Conservation (phyloP, 2,888 invertebrate species). For the Noctuana brunneofusca region DNA sequence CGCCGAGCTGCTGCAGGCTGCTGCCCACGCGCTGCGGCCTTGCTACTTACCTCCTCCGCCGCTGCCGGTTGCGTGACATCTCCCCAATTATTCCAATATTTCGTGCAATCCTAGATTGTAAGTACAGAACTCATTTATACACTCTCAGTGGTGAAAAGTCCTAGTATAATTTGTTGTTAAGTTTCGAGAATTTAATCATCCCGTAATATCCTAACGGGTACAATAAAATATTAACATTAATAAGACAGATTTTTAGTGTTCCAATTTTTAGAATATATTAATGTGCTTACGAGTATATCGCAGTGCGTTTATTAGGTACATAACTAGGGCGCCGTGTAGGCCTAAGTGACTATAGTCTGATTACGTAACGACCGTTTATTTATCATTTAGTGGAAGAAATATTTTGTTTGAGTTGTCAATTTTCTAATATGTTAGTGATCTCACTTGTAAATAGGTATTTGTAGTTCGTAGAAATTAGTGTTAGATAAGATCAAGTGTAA, state of each 20-base stretch:
- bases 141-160: slow-evolving; percentile 37
- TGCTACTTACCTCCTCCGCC: slow-evolving; percentile 76
- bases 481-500: slow-evolving; percentile 21
- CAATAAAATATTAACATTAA: slow-evolving; percentile 4
- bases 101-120: slow-evolving; percentile 82
- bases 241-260: slow-evolving; percentile 1
- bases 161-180: slow-evolving; percentile 9
- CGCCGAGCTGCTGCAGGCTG: slow-evolving; percentile 72
- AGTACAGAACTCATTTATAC: slow-evolving; percentile 62
- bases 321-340: slow-evolving; percentile 8
- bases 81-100: slow-evolving; percentile 56
- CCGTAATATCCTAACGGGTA: slow-evolving; percentile 1
- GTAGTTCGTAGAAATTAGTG: slow-evolving; percentile 18
- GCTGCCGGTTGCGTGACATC: slow-evolving; percentile 76
- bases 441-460: slow-evolving; percentile 60
- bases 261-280: background rate
- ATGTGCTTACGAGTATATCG: background rate
- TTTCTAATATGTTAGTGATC: slow-evolving; percentile 57
- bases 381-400: background rate
- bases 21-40: slow-evolving; percentile 74
- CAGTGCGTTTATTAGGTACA: slow-evolving; percentile 5
- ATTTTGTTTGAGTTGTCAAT: slow-evolving; percentile 7
- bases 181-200: slow-evolving; percentile 6
- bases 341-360: slow-evolving; percentile 20
- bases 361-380: background rate